Percentiles rank a stretch among this genome's conserved stretches.
Evolutionary conservation across 2,888 invertebrate species (phyloP).

Genomic region (Drosophila cognata): DNA sequence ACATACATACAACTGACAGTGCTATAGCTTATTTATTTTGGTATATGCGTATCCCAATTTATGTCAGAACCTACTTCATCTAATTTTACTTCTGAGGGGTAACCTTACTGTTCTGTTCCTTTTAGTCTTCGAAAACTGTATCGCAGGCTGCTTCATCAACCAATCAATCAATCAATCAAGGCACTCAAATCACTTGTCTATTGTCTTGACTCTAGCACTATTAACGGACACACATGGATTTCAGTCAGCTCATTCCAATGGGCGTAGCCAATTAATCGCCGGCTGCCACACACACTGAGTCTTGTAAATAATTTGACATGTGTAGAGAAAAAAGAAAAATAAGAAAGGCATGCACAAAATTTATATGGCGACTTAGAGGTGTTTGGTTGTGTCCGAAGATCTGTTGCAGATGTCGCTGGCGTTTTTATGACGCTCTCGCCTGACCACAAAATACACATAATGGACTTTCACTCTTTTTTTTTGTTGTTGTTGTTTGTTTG

Average conservation of each 20-base stretch:
- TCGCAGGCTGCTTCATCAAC: slow-evolving; percentile 3
- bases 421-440: slow-evolving; percentile 49
- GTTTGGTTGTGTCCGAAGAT: slow-evolving; percentile 47
- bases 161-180: slow-evolving; percentile 14
- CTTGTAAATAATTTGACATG: slow-evolving; percentile 53
- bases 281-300: slow-evolving; percentile 26
- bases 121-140: neutral
- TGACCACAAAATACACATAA: slow-evolving; percentile 62
- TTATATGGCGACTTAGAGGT: slow-evolving; percentile 44
- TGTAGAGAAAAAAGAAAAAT: slow-evolving; percentile 14
- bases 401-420: slow-evolving; percentile 57
- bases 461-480: slow-evolving; percentile 72
- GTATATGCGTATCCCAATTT: neutral
- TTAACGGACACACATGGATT: slow-evolving; percentile 37
- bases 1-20: neutral
- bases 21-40: neutral
- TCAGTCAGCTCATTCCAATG: slow-evolving; percentile 7
- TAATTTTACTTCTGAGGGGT: neutral
- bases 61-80: neutral
- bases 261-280: slow-evolving; percentile 44
- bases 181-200: slow-evolving; percentile 9
- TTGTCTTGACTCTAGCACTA: slow-evolving; percentile 13
- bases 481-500: slow-evolving; percentile 18
- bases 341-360: slow-evolving; percentile 4
- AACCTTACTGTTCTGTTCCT: neutral